Evolutionary conservation across 2,888 invertebrate species (phyloP).

Genomic region (Pollenia amentaria): DNA sequence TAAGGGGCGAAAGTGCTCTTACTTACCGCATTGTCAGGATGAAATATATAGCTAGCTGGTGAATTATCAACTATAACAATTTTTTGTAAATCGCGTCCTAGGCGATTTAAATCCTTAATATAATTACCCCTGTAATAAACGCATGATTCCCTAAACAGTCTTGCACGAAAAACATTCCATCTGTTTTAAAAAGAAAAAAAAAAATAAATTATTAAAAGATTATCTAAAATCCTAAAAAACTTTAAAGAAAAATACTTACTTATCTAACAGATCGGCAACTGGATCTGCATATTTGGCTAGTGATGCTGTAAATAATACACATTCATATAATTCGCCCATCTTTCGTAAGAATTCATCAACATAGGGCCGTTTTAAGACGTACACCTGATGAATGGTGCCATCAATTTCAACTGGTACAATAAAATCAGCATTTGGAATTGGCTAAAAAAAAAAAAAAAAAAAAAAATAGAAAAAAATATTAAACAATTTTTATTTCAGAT

Average conservation of each 20-base stretch:
- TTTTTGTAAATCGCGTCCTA: constrained; percentile 97
- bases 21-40: constrained; percentile 99
- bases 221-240: background rate
- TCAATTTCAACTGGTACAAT: constrained; percentile 99
- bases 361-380: constrained; percentile 99
- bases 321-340: constrained; percentile 99
- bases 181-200: constrained; percentile 83
- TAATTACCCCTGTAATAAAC: constrained; percentile 99
- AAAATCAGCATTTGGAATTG: constrained; percentile 99
- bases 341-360: constrained; percentile 99
- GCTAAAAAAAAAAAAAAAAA: constrained; percentile 86
- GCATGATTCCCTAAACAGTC: constrained; percentile 99
- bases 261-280: constrained; percentile 98
- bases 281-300: constrained; percentile 99
- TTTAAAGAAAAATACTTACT: constrained; percentile 84
- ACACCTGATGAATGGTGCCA: constrained; percentile 99
- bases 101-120: constrained; percentile 99
- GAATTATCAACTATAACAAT: constrained; percentile 99
- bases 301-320: constrained; percentile 99
- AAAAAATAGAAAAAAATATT: constrained; percentile 12
- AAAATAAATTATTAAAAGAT: constrained; percentile 27
- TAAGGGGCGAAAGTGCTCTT: background rate
- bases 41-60: constrained; percentile 99
- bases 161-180: constrained; percentile 98
- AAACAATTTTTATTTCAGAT: background rate